Evolutionary conservation across 2,888 invertebrate genomes (phyloP).

Genomic region (Amiota communis): DNA sequence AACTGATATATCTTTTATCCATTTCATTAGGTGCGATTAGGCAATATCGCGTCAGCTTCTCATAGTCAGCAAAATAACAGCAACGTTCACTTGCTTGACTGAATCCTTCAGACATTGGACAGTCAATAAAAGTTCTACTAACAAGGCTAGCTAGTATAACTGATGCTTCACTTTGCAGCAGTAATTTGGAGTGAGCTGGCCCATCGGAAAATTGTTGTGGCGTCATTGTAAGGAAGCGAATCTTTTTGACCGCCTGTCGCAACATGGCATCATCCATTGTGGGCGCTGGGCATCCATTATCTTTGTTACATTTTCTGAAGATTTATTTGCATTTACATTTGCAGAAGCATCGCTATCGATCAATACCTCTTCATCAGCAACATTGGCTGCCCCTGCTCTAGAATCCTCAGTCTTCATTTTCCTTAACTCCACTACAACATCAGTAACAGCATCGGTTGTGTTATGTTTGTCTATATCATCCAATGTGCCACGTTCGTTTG

Average conservation of each 20-base stretch:
- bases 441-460: slow-evolving; percentile 44
- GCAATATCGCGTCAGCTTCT: too few species aligned
- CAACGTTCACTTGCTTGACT: slow-evolving; percentile 72
- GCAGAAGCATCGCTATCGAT: slow-evolving; percentile 64
- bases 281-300: slow-evolving; percentile 65
- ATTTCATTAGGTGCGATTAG: too few species aligned
- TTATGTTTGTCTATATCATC: slow-evolving; percentile 50
- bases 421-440: too few species aligned
- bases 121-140: slow-evolving; percentile 79
- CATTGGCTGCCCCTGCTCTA: too few species aligned
- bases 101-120: slow-evolving; percentile 84
- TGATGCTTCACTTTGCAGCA: slow-evolving; percentile 82
- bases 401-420: too few species aligned
- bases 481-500: slow-evolving; percentile 75
- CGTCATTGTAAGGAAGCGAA: slow-evolving; percentile 85
- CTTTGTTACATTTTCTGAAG: slow-evolving; percentile 55
- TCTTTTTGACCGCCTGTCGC: slow-evolving; percentile 82
- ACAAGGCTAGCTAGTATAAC: slow-evolving; percentile 80
- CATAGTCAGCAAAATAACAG: too few species aligned
- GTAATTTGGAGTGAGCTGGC: slow-evolving; percentile 82
- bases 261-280: slow-evolving; percentile 72
- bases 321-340: slow-evolving; percentile 44
- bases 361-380: slow-evolving; percentile 62
- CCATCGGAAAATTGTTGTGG: slow-evolving; percentile 89
- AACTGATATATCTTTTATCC: too few species aligned